Evolutionary conservation across 2,113 vertebrate genomes (phyloP).

Genomic region (Gadus chalcogrammus): DNA sequence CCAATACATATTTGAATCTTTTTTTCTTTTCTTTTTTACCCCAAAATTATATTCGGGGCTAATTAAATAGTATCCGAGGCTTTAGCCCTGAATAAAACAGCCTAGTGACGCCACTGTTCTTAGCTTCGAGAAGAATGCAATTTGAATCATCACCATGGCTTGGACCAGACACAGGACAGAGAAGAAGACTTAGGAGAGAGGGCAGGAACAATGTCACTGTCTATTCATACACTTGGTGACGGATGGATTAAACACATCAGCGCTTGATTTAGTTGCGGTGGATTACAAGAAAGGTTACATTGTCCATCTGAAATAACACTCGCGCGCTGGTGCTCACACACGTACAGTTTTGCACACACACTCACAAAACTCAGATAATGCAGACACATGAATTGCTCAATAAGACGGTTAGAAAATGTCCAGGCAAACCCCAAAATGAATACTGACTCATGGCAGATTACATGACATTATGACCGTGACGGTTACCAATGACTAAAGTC

Average conservation of each 20-base stretch:
- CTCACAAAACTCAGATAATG: not conserved
- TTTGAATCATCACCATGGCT: not conserved
- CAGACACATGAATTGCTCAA: not conserved
- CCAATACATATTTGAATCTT: too few species aligned
- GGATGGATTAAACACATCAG: slow-evolving; percentile 2
- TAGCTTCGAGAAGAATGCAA: too few species aligned
- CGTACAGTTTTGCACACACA: not conserved
- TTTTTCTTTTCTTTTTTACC: too few species aligned
- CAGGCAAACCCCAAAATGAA: too few species aligned
- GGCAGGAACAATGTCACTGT: not conserved
- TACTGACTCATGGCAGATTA: too few species aligned
- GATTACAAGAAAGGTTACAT: slow-evolving; percentile 2
- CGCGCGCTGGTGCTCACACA: not conserved
- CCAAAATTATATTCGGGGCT: too few species aligned
- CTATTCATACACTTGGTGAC: slow-evolving; percentile 5
- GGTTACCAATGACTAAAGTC: too few species aligned
- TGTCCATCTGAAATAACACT: not conserved
- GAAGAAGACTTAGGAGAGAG: not conserved
- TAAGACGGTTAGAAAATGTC: not conserved
- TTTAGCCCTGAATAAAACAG: too few species aligned
- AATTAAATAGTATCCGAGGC: too few species aligned
- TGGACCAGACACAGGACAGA: not conserved
- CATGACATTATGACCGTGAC: too few species aligned
- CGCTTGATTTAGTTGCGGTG: not conserved
- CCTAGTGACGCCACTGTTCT: too few species aligned